phyloP scores from a whole-genome alignment of 2,797 vertebrate species.

The Thaleichthys pacificus region DNA sequence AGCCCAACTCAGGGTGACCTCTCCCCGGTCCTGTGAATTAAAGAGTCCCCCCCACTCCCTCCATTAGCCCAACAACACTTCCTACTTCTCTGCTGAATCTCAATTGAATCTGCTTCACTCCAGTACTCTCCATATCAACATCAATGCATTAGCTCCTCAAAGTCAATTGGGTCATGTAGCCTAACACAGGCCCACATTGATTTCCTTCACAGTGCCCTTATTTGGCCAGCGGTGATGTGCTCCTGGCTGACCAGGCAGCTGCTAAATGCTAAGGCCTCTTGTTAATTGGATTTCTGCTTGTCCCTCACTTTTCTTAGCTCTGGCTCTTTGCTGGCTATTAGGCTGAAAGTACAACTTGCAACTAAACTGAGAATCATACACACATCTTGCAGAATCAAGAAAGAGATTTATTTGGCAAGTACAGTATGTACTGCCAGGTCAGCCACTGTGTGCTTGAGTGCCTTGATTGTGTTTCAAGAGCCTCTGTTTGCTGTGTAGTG shows the following conservation, averaged over 20 bases:
- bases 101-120: slow-evolving; percentile 69
- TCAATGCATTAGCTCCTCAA: slow-evolving; percentile 67
- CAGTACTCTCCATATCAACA: slow-evolving; percentile 66
- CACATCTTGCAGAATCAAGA: neutral
- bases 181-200: slow-evolving; percentile 39
- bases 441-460: neutral
- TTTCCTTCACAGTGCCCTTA: slow-evolving; percentile 57
- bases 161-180: slow-evolving; percentile 58
- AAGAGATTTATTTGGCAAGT: neutral
- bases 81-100: slow-evolving; percentile 64
- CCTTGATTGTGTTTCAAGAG: neutral
- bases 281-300: slow-evolving; percentile 56
- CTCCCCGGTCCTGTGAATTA: slow-evolving; percentile 35
- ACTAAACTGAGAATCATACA: slow-evolving; percentile 19
- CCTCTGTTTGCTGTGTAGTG: neutral
- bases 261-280: slow-evolving; percentile 55
- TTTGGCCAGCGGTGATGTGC: slow-evolving; percentile 40
- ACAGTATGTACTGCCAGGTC: neutral
- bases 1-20: slow-evolving; percentile 56
- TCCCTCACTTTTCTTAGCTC: slow-evolving; percentile 39
- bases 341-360: slow-evolving; percentile 58
- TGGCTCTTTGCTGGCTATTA: slow-evolving; percentile 51
- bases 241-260: slow-evolving; percentile 33
- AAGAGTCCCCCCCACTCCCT: slow-evolving; percentile 50
- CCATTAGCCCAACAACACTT: slow-evolving; percentile 70